Evolutionary conservation across 2,797 vertebrate species (phyloP), one percentile per base, ranked within the genome.

Genomic region (Sylvia borin): DNA sequence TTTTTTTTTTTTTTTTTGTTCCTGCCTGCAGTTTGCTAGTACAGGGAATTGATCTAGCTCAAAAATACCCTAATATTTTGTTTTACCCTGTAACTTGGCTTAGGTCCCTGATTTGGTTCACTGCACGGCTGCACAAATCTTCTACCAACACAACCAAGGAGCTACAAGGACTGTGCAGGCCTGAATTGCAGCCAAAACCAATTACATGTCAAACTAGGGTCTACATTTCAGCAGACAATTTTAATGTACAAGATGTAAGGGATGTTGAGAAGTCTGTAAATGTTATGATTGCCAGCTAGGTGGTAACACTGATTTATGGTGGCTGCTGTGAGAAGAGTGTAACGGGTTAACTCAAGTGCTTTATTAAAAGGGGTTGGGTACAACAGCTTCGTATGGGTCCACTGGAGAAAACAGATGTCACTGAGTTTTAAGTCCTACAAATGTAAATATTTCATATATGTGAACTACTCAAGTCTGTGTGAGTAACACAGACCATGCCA

Each of bases 161-260:
- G 31, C n/a, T 90, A 10, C 50, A 72, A 91, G 72, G 22, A 27
- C 82, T 38, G 29, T 81, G 17, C 62, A 60, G 88, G 62, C n/a
- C 90, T 90, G 92, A 95, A 92, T 58, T 66, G 76, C 88, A 92
- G 92, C 95, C 96, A 96, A 95, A 95, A 90, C 7, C 73, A 92
- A 95, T 93, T 84, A 92, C 29, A 53, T 25, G 27, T 86, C 71
- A 86, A 95, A 90, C 76, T 48, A 66, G 8, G 45, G 73, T 34
- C 66, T 78, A 43, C 1, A 14, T 92, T 71, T 93, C n/a, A 95
- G 66, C 38, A 85, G 93, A 90, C 43, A 91, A 75, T 95, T 90
- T 92, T 91, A 90, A 91, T 83, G 73, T 77, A 93, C 57, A 88
- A 55, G 38, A 89, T 36, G 36, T 66, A 89, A 92, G 93, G 45